Evolutionary conservation across 2,797 vertebrate species (phyloP).

Genomic region (Sylvia borin): DNA sequence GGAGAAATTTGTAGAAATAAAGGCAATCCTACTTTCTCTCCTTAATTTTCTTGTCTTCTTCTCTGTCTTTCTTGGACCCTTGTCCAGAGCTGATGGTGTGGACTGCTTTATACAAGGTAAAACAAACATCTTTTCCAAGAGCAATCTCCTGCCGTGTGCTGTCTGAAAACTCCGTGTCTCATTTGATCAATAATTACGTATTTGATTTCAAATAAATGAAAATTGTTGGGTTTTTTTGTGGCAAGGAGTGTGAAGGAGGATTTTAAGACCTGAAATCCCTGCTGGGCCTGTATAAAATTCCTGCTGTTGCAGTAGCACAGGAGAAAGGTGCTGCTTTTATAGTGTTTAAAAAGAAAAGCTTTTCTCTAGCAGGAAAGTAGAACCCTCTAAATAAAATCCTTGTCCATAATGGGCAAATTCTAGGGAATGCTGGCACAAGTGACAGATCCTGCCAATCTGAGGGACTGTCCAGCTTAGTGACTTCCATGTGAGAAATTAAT

Average conservation of each 20-base stretch:
- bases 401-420: background rate
- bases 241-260: background rate
- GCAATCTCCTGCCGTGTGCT: background rate
- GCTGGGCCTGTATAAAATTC: background rate
- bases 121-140: background rate
- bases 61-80: background rate
- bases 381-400: background rate
- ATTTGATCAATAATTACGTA: background rate
- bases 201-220: background rate
- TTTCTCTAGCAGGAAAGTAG: background rate
- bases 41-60: background rate
- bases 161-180: background rate
- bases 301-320: rapidly evolving
- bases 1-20: background rate
- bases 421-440: background rate
- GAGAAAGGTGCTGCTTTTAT: background rate
- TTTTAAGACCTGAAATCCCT: background rate
- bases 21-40: background rate
- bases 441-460: background rate
- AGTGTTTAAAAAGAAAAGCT: background rate
- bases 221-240: background rate
- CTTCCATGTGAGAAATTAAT: background rate
- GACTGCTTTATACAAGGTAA: background rate
- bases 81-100: background rate
- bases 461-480: background rate